phyloP scores from a whole-genome alignment of 2,888 invertebrate species.

The Shargacucullia verbasci region DNA sequence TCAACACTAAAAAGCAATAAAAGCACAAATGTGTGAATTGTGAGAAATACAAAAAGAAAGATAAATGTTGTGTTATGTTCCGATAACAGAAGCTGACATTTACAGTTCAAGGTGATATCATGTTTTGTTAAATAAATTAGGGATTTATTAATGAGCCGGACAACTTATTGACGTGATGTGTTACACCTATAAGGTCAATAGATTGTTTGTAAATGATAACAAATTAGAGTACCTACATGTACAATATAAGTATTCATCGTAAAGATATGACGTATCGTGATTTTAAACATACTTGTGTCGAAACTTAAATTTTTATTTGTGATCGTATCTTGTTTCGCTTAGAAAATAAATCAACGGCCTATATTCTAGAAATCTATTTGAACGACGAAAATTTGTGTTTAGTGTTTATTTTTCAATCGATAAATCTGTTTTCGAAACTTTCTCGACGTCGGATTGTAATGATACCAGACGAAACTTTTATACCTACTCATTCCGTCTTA shows the following conservation, averaged over 20 bases:
- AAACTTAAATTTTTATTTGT: conserved; percentile 25
- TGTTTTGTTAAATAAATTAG: too few species aligned
- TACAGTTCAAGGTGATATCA: too few species aligned
- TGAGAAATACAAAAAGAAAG: too few species aligned
- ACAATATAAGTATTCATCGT: not conserved
- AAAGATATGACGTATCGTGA: too few species aligned
- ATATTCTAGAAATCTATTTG: conserved; percentile 23
- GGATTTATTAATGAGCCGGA: not conserved
- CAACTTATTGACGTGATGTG: not conserved
- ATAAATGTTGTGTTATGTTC: too few species aligned
- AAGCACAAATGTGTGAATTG: too few species aligned
- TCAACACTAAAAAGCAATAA: conserved; percentile 1
- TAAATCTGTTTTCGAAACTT: conserved; percentile 22
- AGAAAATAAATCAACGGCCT: conserved; percentile 24
- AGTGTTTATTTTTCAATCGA: conserved; percentile 14
- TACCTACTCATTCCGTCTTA: conserved; percentile 5
- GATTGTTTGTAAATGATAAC: not conserved
- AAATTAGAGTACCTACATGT: too few species aligned
- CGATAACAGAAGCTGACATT: too few species aligned
- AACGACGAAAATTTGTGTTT: conserved; percentile 14
- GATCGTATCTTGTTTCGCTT: conserved; percentile 22
- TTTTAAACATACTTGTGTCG: conserved; percentile 11
- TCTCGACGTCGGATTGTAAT: conserved; percentile 4
- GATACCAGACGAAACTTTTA: conserved; percentile 13
- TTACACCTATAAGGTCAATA: not conserved